These are phyloP conservation scores for Lepidothrix coronata DNA, from an alignment of 2,113 vertebrate genomes.

Conservation along the genomic window DNA sequence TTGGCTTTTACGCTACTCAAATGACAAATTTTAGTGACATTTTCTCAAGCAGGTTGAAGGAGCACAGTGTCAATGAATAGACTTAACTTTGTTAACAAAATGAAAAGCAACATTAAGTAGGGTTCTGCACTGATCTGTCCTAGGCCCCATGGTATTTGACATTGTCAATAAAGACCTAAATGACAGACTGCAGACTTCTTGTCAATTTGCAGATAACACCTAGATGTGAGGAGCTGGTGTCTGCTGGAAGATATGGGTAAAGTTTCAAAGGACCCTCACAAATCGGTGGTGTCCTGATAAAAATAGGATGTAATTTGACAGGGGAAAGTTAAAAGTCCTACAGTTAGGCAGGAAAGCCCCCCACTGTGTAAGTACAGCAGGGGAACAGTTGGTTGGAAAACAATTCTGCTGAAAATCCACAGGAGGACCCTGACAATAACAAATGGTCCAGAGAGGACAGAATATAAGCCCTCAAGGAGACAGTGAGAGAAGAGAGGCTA, in stretches of 20 bases:
- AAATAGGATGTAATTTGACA: not conserved
- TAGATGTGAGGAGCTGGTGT: not conserved
- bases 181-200: not conserved
- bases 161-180: not conserved
- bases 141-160: not conserved
- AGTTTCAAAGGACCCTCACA: not conserved
- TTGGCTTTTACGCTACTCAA: not conserved
- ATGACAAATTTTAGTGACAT: not conserved
- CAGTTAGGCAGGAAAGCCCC: not conserved
- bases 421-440: not conserved
- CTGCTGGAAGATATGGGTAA: not conserved
- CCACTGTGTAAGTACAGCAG: not conserved
- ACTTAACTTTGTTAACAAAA: not conserved
- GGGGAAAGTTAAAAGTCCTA: not conserved
- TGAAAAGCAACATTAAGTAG: not conserved
- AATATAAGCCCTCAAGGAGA: not conserved
- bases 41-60: slow-evolving; percentile 7
- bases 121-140: not conserved
- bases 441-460: not conserved
- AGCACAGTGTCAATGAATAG: not conserved
- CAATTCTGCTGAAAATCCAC: not conserved
- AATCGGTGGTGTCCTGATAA: not conserved
- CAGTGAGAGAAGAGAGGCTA: not conserved
- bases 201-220: not conserved
- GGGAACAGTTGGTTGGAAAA: not conserved